Evolutionary conservation across 2,797 vertebrate species (phyloP), one percentile per base, ranked within the genome.

Genomic region (Steatocranus sp.): DNA sequence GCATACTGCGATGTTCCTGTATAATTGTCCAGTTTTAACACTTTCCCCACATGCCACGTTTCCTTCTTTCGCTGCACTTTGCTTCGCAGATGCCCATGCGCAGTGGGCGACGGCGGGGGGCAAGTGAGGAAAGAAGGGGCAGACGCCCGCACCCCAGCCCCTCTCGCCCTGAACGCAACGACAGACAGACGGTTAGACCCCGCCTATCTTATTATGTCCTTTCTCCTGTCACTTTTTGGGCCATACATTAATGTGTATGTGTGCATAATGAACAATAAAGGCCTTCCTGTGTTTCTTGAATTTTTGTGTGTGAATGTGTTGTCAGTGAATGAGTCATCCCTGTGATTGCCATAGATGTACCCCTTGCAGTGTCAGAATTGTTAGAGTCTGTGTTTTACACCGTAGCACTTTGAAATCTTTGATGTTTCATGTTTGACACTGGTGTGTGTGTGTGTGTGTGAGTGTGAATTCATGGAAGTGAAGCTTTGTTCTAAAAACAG

Each of bases 71-170:
- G 7, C 73, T 78, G 81, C 80, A 84, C 78, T 85, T 85, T 85
- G 86, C 51, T 77, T 75, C 84, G 85, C 91, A 97, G 96, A 96
- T 96, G 96, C 96, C 96, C 88, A 96, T 96, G 93, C 96, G 96
- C 86, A 97, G 96, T 91, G 96, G 96, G 94, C 95, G 96, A 82
- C 95, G 96, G 87, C 94, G 96, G 83, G 96, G 96, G 92, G 96
- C 94, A 43, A 96, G 96, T 41, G 96, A 97, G 88, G 96, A 97
- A 89, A 94, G 96, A 92, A 92, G 96, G 94, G 96, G 96, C 53
- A 95, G 96, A 83, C 96, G 96, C 84, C 96, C 95, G 18, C 96
- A 96, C 90, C 73, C 94, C 84, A 97, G 96, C 87, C 96, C 96
- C 56, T 95, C 95, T 89, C 93, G 94, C 68, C 92, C 96, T 73